Conservation (phyloP, 2,113 vertebrate genomes). For the Pleuronectes platessa region DNA sequence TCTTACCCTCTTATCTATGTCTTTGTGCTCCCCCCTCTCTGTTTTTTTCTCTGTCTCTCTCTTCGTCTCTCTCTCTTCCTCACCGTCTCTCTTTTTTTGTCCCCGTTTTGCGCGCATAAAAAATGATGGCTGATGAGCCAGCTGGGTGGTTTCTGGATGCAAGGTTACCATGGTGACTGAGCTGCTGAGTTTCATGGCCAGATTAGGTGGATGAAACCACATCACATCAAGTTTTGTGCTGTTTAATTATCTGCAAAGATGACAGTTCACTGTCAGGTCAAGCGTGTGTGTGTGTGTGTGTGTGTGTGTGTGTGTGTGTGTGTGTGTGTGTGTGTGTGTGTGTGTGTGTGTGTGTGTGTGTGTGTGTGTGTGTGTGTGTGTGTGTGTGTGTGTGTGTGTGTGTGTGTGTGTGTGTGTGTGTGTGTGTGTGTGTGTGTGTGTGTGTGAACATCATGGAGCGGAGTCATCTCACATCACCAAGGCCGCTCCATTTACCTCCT, state of each 20-base stretch:
- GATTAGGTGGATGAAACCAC: slow-evolving; percentile 35
- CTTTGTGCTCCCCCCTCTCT: background rate
- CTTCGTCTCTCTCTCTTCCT: background rate
- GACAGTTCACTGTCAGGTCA: background rate
- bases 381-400: no score
- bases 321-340: no score
- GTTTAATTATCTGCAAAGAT: slow-evolving; percentile 6
- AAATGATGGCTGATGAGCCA: slow-evolving; percentile 39
- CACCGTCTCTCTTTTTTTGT: background rate
- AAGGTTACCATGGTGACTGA: slow-evolving; percentile 68
- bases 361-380: no score
- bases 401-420: no score
- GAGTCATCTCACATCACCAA: slow-evolving; percentile 16
- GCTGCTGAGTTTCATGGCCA: slow-evolving; percentile 43
- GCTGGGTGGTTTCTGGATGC: slow-evolving; percentile 40
- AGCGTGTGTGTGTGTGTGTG: no score
- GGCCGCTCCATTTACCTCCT: slow-evolving; percentile 15
- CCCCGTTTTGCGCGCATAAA: slow-evolving; percentile 19
- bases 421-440: background rate
- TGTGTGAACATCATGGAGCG: slow-evolving; percentile 19
- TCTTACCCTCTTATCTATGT: slow-evolving; percentile 18
- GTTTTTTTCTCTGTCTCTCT: background rate
- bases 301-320: no score
- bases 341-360: no score
- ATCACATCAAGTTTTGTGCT: slow-evolving; percentile 1